phyloP scores from a whole-genome alignment of 2,113 vertebrate species.

The Siphamia tubifer region DNA sequence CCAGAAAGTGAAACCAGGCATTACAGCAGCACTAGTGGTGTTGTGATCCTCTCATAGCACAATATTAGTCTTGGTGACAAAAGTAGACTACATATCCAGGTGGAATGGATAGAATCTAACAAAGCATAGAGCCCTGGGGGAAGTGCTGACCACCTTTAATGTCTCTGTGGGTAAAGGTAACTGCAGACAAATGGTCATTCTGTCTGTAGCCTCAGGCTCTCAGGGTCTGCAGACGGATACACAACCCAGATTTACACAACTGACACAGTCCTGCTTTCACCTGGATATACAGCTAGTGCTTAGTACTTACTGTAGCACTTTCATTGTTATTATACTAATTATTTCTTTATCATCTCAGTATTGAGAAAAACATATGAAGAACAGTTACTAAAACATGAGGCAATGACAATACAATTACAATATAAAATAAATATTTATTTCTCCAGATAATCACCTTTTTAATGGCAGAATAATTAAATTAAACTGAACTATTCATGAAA shows the following conservation, averaged over 20 bases:
- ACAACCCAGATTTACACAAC: neutral
- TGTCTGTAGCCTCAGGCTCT: conserved; percentile 16
- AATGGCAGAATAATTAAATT: too few relatives aligned
- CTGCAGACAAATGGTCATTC: conserved; percentile 39
- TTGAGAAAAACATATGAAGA: too few relatives aligned
- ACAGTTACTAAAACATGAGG: too few relatives aligned
- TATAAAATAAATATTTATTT: too few relatives aligned
- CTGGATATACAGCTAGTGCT: too few relatives aligned
- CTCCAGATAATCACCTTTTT: too few relatives aligned
- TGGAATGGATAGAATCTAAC: conserved; percentile 9
- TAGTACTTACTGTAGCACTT: too few relatives aligned
- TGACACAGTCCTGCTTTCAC: neutral
- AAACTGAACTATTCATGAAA: too few relatives aligned
- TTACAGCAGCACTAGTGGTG: neutral
- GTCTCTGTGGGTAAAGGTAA: conserved; percentile 13
- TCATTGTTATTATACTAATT: too few relatives aligned
- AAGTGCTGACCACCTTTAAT: conserved; percentile 13
- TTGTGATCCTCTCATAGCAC: neutral
- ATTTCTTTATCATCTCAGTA: too few relatives aligned
- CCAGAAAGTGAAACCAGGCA: too few relatives aligned
- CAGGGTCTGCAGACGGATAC: neutral
- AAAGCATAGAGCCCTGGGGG: conserved; percentile 7
- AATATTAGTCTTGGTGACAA: conserved; percentile 19
- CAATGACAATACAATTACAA: too few relatives aligned
- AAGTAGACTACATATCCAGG: neutral